Evolutionary conservation across 2,797 vertebrate species (phyloP).

Genomic region (Acanthurus lineatus): DNA sequence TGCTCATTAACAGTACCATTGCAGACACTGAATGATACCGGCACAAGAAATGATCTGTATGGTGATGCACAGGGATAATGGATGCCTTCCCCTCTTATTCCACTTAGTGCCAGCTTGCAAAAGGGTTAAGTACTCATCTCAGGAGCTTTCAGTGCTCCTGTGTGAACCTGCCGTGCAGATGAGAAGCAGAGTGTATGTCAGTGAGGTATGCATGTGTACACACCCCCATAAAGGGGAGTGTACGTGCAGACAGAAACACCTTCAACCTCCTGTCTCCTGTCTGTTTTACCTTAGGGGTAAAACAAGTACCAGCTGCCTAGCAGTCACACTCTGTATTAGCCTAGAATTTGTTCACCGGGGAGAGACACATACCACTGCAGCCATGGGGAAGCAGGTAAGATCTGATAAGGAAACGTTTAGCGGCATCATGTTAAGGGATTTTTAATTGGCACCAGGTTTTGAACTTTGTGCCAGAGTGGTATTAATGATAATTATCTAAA

Average conservation of each 20-base stretch:
- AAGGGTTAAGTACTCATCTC: constrained; percentile 70
- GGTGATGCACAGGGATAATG: constrained; percentile 3
- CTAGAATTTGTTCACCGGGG: constrained; percentile 60
- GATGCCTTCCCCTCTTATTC: constrained; percentile 12
- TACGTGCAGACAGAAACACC: constrained; percentile 75
- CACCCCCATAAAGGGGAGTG: constrained; percentile 77
- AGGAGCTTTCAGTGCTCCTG: constrained; percentile 71
- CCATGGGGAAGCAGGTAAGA: constrained; percentile 87
- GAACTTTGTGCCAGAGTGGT: constrained; percentile 22
- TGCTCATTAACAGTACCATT: constrained; percentile 1
- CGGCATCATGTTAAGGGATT: constrained; percentile 1
- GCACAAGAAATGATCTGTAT: constrained; percentile 11
- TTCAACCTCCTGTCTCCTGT: constrained; percentile 77
- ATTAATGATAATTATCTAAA: constrained; percentile 11
- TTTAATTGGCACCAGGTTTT: constrained; percentile 40
- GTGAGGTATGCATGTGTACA: constrained; percentile 74
- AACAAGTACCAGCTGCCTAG: constrained; percentile 63
- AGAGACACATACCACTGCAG: constrained; percentile 62
- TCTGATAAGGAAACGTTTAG: constrained; percentile 54
- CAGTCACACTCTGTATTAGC: constrained; percentile 56
- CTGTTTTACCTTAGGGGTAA: constrained; percentile 75
- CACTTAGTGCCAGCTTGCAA: constrained; percentile 27
- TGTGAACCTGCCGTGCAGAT: constrained; percentile 82
- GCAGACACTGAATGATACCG: neutral
- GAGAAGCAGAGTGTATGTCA: constrained; percentile 73